Base-by-base conservation (phyloP, 30 jellyfish, hydroid and myxozoan species). In the Turritopsis dohrnii region DNA sequence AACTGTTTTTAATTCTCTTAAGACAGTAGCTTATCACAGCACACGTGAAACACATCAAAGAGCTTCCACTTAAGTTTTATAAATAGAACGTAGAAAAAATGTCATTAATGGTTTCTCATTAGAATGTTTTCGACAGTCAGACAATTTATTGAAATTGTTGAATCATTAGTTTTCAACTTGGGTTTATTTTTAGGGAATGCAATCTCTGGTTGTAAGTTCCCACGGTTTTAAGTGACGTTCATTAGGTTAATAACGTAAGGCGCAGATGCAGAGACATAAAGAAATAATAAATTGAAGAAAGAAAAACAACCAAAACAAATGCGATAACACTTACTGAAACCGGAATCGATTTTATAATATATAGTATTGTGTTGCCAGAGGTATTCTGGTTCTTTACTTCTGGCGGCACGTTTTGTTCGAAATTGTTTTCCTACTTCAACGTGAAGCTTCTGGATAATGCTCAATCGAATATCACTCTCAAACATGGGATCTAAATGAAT, bases 281-380 rank as follows among this genome's bases (percentile, higher is more conserved):
- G 13, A 41, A 41, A 41, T 13, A 41, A 41, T 41, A 41, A 41
- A 41, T 41, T 41, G n/a, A n/a, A n/a, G n/a, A n/a, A n/a, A n/a
- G n/a, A n/a, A n/a, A n/a, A n/a, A n/a, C 60, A 41, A 41, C 13
- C 9, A 41, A 41, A 41, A 41, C 60, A 41, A 41, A 41, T 41
- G 60, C 60, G 13, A 41, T 41, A 25, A 21, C 31, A 28, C 87
- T 80, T 80, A 80, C 87, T 53, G 81, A 80, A 80, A 25, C 54
- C 83, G n/a, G 52, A 24, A 65, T 80, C 87, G 52, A 80, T 80
- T 27, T 80, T 80, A 84, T 80, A 80, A 80, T 80, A 80, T 22
- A 80, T 52, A 53, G 87, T 80, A 53, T 80, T 80, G 52, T 80
- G 87, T 26, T 80, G 54, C 87, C 87, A 80, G 26, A 80, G 81